Evolutionary conservation across 2,113 vertebrate genomes (phyloP).

Genomic region (Oncorhynchus masou): DNA sequence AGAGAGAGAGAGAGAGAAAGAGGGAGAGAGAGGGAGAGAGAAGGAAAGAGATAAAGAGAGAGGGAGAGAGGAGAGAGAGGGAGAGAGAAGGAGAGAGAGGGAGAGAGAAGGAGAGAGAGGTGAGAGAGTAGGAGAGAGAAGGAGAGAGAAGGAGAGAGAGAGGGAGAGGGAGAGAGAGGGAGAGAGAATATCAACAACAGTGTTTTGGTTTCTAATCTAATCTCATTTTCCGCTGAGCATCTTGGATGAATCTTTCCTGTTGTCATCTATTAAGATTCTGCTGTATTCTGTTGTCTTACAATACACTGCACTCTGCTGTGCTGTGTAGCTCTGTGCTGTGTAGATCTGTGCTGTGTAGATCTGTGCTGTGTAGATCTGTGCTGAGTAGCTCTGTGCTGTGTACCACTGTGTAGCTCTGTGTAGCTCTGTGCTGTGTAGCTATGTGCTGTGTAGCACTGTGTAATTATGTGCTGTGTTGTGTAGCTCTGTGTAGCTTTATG

Average conservation of each 20-base stretch:
- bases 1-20: background rate
- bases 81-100: rapidly evolving
- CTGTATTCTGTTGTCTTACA: conserved; percentile 15
- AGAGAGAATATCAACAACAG: conserved; percentile 10
- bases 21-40: background rate
- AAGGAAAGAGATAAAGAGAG: rapidly evolving
- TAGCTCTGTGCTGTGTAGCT: too few relatives aligned
- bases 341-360: too few relatives aligned
- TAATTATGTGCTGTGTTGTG: too few relatives aligned
- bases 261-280: conserved; percentile 29
- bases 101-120: background rate
- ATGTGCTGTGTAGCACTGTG: too few relatives aligned
- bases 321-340: background rate
- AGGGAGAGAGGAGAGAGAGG: too few relatives aligned
- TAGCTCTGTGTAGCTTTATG: too few relatives aligned
- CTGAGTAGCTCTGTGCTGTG: too few relatives aligned
- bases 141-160: background rate
- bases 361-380: too few relatives aligned
- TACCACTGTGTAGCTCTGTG: too few relatives aligned
- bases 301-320: conserved; percentile 11
- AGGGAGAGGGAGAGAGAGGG: background rate
- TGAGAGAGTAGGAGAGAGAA: conserved; percentile 26
- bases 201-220: conserved; percentile 16
- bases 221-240: conserved; percentile 22
- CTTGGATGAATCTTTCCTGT: background rate